phyloP scores from a whole-genome alignment of 2,113 vertebrate species.

The Tyrannus savana region DNA sequence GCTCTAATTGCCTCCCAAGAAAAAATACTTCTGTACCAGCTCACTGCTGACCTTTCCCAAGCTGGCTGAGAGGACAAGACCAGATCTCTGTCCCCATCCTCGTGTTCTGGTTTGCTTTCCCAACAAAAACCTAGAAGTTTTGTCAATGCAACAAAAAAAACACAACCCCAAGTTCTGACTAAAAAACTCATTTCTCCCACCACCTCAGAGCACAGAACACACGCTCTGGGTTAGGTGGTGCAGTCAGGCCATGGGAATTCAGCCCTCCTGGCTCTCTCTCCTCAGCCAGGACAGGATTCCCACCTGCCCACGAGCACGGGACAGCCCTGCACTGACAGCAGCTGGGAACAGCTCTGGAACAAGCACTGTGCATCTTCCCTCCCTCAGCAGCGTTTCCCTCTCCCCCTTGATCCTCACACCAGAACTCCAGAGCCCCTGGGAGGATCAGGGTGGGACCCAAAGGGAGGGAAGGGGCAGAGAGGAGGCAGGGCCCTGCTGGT shows the following conservation, averaged over 20 bases:
- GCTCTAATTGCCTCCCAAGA: neutral
- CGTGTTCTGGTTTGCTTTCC: neutral
- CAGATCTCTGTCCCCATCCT: neutral
- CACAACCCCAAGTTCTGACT: neutral
- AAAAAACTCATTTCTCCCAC: neutral
- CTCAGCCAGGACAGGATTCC: neutral
- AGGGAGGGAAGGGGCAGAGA: neutral
- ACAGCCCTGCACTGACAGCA: neutral
- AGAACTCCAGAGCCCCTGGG: neutral
- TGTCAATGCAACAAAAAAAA: neutral
- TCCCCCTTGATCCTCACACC: neutral
- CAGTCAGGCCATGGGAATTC: neutral
- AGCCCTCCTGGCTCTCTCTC: neutral
- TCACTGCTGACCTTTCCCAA: neutral
- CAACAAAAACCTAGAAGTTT: too few species aligned
- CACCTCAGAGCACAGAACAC: neutral
- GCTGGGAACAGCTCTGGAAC: neutral
- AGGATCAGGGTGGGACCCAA: neutral
- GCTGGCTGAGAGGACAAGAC: neutral
- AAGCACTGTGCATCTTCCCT: neutral
- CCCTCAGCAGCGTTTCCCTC: neutral
- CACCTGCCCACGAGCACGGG: rapidly evolving
- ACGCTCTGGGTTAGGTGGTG: neutral
- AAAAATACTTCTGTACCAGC: neutral
- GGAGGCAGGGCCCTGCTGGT: neutral